These are phyloP conservation scores for Aix galericulata DNA, from an alignment of 2,113 vertebrate species.

Conservation along the genomic window DNA sequence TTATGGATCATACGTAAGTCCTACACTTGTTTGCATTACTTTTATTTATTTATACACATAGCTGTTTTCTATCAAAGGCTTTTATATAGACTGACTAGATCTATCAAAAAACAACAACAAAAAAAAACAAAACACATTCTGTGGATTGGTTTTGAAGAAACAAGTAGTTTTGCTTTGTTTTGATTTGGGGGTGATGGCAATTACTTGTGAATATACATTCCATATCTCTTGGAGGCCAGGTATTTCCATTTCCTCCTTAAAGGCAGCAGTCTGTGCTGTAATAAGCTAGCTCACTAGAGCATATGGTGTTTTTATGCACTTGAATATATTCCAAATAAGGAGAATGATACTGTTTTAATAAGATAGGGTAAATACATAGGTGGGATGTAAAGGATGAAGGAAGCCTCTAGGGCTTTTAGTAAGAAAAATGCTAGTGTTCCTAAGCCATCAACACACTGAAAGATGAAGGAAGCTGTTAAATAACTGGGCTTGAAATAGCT, in stretches of 20 bases:
- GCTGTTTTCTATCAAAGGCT: neutral
- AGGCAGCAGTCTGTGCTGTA: neutral
- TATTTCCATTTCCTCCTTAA: neutral
- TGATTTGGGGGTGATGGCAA: fast-evolving
- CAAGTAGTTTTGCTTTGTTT: neutral
- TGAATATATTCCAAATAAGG: neutral
- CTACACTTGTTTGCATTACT: neutral
- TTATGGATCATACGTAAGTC: slow-evolving; percentile 93
- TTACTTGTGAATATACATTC: neutral
- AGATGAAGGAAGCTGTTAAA: neutral
- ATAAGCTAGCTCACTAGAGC: neutral
- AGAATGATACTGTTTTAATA: neutral
- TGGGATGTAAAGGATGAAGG: neutral
- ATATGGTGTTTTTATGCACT: neutral
- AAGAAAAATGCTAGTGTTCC: neutral
- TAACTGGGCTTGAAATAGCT: neutral
- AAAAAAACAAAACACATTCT: neutral
- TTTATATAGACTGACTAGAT: neutral
- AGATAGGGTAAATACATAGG: neutral
- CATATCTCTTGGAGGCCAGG: neutral
- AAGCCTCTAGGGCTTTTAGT: neutral
- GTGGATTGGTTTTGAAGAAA: neutral
- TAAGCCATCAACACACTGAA: neutral
- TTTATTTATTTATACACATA: neutral
- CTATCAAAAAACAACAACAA: neutral